Evolutionary conservation across 2,888 invertebrate species (phyloP).

Genomic region (Stictocephala bisonia): DNA sequence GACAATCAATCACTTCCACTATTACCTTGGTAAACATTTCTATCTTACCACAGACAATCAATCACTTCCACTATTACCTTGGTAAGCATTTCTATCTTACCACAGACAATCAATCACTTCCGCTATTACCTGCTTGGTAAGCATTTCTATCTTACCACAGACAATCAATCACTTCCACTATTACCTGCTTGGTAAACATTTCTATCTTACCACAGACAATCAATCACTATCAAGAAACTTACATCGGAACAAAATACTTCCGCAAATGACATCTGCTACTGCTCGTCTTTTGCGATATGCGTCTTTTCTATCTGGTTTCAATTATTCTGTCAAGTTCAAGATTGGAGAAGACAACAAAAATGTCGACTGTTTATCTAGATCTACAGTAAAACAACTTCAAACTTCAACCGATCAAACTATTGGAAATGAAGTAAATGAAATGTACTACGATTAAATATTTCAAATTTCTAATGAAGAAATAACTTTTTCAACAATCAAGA

Average conservation of each 20-base stretch:
- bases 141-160: no score
- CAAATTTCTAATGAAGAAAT: neutral
- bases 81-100: no score
- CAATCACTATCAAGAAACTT: slow-evolving; percentile 48
- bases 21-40: no score
- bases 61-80: no score
- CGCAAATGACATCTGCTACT: slow-evolving; percentile 44
- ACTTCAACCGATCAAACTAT: no score
- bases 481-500: neutral
- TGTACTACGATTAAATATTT: no score
- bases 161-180: slow-evolving; percentile 49
- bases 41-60: no score
- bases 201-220: slow-evolving; percentile 45
- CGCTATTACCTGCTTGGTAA: no score
- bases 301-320: slow-evolving; percentile 49
- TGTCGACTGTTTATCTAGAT: slow-evolving; percentile 52
- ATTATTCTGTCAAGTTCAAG: slow-evolving; percentile 50
- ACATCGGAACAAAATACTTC: slow-evolving; percentile 31
- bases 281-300: slow-evolving; percentile 48
- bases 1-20: no score
- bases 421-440: no score
- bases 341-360: slow-evolving; percentile 49
- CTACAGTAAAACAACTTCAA: no score
- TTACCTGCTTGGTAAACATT: slow-evolving; percentile 47
- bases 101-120: no score